Evolutionary conservation across 1,140 invertebrate species (phyloP), one percentile per base, ranked within the genome.

Genomic region (Drosophila subobscura): DNA sequence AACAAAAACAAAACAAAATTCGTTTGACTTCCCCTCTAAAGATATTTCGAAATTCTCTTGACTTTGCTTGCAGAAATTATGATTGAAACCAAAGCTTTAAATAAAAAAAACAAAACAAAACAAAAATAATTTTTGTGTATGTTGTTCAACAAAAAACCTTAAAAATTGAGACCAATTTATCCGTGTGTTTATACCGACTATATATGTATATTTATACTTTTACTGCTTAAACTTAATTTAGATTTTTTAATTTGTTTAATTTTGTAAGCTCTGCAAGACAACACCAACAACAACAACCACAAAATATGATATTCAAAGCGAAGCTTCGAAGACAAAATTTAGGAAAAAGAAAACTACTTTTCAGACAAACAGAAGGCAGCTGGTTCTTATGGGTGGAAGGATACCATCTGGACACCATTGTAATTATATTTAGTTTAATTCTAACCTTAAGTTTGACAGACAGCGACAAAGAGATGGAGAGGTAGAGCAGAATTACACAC

Each of bases 21-120:
- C 49, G 44, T 47, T 51, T 52, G 50, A 54, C 54, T 55, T 66
- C 33, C 33, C 51, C 20, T 40, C 14, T 66, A 44, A 54, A 40
- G 33, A 37, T 12, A 49, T 57, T 63, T 71, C 51, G 14, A 51
- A 52, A 77, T 47, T 44, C 46, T 67, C 78, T 83, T 51, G 53
- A 40, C 50, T 72, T 86, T 74, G 79, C 73, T 76, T 86, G 81
- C 83, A 81, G 77, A 88, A 85, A 81, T 78, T 75, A 72, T 54
- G 61, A 83, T 77, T 88, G 83, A 88, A 88, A 88, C 83, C 83
- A 88, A 88, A 88, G 83, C 83, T 88, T 88, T 88, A 88, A 58
- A 63, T 37, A 52, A 29, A 42, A n/a, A n/a, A n/a, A n/a, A n/a
- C n/a, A n/a, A n/a, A 49, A 53, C n/a, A n/a, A 44, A 44, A 61